A percentile compares a stretch with the other conserved stretches of the same genome.
phyloP scores from a whole-genome alignment of 1,140 invertebrate species.

The Yoshiicerus persimilis region DNA sequence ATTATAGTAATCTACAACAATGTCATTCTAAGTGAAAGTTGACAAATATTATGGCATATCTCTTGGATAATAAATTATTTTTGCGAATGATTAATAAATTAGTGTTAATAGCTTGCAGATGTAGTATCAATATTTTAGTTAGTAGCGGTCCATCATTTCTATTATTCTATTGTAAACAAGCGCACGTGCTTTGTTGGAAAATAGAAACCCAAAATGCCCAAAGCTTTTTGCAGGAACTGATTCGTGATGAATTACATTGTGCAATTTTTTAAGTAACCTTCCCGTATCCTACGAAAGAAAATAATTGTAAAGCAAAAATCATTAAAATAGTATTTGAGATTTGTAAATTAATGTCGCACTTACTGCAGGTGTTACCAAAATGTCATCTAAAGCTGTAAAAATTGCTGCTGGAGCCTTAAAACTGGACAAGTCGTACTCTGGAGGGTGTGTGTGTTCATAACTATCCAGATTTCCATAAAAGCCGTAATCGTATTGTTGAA shows the following conservation, averaged over 20 bases:
- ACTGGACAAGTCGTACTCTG: slow-evolving; percentile 65
- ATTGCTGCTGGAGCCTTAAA: slow-evolving; percentile 66
- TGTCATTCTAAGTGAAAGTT: no score
- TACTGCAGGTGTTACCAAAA: background rate
- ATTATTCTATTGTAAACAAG: background rate
- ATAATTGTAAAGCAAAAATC: background rate
- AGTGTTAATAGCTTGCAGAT: background rate
- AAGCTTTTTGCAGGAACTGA: background rate
- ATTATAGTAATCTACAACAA: no score
- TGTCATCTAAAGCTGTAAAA: slow-evolving; percentile 56
- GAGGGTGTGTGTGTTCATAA: slow-evolving; percentile 64
- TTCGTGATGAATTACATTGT: background rate
- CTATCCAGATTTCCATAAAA: slow-evolving; percentile 58
- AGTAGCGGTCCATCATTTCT: background rate
- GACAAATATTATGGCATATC: no score
- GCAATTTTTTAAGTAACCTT: background rate
- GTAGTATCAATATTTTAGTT: background rate
- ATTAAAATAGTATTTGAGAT: background rate
- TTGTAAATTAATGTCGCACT: background rate
- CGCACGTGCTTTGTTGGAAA: background rate
- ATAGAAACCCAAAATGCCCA: background rate
- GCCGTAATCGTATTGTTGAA: slow-evolving; percentile 70
- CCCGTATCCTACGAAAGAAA: background rate
- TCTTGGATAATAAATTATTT: background rate
- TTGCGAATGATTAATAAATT: no score